phyloP scores from a whole-genome alignment of 2,888 invertebrate genomes.

The Amphipoea oculea region DNA sequence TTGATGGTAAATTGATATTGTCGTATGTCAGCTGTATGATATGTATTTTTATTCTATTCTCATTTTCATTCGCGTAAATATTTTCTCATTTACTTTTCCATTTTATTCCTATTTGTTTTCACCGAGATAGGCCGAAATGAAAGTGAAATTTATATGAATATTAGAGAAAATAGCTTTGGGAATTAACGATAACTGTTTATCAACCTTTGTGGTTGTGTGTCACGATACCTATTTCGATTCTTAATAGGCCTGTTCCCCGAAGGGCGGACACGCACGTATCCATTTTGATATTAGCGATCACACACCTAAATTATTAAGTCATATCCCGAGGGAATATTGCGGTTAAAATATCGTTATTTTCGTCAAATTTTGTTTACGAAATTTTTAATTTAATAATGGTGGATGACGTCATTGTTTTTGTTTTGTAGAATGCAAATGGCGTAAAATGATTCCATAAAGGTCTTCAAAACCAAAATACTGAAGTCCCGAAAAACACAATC shows the following conservation, averaged over 20 bases:
- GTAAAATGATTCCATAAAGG: not conserved
- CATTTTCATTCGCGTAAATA: not conserved
- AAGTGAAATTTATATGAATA: constrained; percentile 47
- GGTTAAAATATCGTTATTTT: constrained; percentile 66
- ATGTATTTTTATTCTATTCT: not conserved
- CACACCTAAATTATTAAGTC: constrained; percentile 74
- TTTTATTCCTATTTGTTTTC: constrained; percentile 33
- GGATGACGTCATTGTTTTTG: constrained; percentile 19
- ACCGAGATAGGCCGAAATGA: constrained; percentile 31
- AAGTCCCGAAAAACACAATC: too few relatives aligned
- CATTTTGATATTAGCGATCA: constrained; percentile 74
- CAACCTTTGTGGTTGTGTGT: constrained; percentile 62
- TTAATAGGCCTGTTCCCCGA: constrained; percentile 68
- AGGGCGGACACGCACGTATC: constrained; percentile 68
- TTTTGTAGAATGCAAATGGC: not conserved
- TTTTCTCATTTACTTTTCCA: constrained; percentile 23
- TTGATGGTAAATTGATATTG: not conserved
- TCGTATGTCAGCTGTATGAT: not conserved
- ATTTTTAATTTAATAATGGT: constrained; percentile 29
- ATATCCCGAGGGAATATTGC: constrained; percentile 62
- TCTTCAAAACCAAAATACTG: too few relatives aligned
- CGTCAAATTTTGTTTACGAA: constrained; percentile 20
- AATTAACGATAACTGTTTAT: constrained; percentile 56
- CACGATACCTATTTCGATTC: constrained; percentile 67
- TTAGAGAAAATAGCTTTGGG: constrained; percentile 36